Conservation (phyloP, 2,797 vertebrate genomes). For the Dallia pectoralis region DNA sequence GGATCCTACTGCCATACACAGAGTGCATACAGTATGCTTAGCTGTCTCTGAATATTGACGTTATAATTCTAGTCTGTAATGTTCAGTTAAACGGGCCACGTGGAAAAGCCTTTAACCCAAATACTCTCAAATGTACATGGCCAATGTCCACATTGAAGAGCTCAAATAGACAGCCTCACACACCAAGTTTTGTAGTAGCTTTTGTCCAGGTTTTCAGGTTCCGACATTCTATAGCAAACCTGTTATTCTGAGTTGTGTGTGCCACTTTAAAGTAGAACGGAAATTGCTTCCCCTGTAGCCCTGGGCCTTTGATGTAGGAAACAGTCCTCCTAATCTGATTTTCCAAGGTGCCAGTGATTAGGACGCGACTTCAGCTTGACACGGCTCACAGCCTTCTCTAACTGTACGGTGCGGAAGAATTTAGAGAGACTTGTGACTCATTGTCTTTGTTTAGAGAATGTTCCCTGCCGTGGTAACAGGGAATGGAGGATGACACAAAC, state of each 20-base stretch:
- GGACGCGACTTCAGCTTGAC: slow-evolving; percentile 32
- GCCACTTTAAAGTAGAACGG: slow-evolving; percentile 35
- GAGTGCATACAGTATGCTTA: slow-evolving; percentile 22
- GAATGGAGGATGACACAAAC: slow-evolving; percentile 49
- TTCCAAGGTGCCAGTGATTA: slow-evolving; percentile 49
- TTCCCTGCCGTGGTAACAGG: slow-evolving; percentile 55
- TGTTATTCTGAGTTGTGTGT: slow-evolving; percentile 41
- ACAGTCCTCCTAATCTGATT: slow-evolving; percentile 49
- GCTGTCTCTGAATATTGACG: slow-evolving; percentile 45
- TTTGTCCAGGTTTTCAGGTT: slow-evolving; percentile 16
- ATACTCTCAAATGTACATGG: slow-evolving; percentile 27
- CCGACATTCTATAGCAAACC: slow-evolving; percentile 42
- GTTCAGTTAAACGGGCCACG: slow-evolving; percentile 56
- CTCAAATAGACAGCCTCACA: slow-evolving; percentile 26
- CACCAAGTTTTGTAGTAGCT: slow-evolving; percentile 18
- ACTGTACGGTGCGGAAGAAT: slow-evolving; percentile 33
- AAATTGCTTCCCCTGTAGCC: slow-evolving; percentile 36
- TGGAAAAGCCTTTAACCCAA: slow-evolving; percentile 66
- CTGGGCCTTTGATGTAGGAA: slow-evolving; percentile 52
- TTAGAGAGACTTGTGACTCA: slow-evolving; percentile 56
- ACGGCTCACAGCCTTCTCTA: slow-evolving; percentile 28
- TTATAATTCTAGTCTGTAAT: slow-evolving; percentile 52
- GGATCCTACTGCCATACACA: slow-evolving; percentile 25
- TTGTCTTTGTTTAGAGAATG: slow-evolving; percentile 54
- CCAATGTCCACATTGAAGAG: slow-evolving; percentile 10